Conservation (phyloP, 2,797 vertebrate species). For the Periparus ater region DNA sequence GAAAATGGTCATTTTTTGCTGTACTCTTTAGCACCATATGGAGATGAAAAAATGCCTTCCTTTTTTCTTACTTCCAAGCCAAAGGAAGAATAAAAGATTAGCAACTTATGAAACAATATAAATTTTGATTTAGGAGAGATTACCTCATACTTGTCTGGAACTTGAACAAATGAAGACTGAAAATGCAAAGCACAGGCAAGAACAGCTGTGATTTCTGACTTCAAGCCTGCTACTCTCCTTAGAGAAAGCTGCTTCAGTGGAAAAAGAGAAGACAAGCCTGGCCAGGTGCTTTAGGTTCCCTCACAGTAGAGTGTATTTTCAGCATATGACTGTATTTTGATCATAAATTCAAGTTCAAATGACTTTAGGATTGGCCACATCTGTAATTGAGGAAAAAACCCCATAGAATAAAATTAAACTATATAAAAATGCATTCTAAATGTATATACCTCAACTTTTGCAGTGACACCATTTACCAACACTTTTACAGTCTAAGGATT, state of each 20-base stretch:
- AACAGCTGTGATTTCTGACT: constrained; percentile 52
- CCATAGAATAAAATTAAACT: not conserved
- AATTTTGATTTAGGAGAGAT: constrained; percentile 52
- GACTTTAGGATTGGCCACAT: not conserved
- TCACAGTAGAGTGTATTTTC: not conserved
- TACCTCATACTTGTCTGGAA: constrained; percentile 59
- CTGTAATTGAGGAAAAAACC: not conserved
- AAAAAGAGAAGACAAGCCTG: not conserved
- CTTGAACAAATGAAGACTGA: constrained; percentile 41
- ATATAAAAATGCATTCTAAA: not conserved
- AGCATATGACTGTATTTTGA: not conserved
- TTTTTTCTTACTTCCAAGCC: not conserved
- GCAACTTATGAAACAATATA: not conserved
- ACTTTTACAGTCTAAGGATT: not conserved
- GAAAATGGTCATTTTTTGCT: not conserved
- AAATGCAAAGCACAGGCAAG: constrained; percentile 13
- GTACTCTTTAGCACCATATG: not conserved
- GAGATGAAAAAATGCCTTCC: not conserved
- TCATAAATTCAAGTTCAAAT: not conserved
- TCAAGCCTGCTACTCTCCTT: not conserved
- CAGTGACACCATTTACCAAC: not conserved
- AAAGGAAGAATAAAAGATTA: constrained; percentile 28
- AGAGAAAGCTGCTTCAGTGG: not conserved
- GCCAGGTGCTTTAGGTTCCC: not conserved
- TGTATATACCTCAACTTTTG: not conserved